Evolutionary conservation across 2,797 vertebrate genomes (phyloP), one percentile per base, ranked within the genome.

Genomic region (Microtus agrestis): DNA sequence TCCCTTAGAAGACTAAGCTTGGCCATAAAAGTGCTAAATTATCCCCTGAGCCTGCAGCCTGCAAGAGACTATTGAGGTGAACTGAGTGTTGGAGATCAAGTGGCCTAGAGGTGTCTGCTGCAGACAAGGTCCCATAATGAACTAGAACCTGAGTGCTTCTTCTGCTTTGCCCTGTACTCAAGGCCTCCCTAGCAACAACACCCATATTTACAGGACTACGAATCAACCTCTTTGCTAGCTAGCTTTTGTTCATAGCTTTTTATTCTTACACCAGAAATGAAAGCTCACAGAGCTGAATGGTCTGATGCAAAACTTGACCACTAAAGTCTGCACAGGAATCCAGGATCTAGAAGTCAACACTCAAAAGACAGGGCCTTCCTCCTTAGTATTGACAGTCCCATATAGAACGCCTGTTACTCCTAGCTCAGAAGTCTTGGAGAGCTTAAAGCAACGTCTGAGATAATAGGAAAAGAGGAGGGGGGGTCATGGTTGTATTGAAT

Each of bases 381-480:
- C 13, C 43, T 71, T 31, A 91, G n/a, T 31, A 67, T 19, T 69
- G 25, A 79, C 29, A 37, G 11, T 43, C 13, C 23, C 40, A 77
- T 29, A 25, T 12, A 27, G 59, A 67, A 46, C 23, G 61, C 61
- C 11, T 46, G 6, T 48, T 73, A n/a, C 48, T 61, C 69, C 93
- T n/a, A 90, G 79, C 59, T 89, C 65, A 61, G 73, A 84, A 84
- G 85, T 84, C 80, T 69, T 61, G 40, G 82, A 93, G 43, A 96
- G 93, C 27, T 11, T 85, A 54, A 79, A 77, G 37, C 31, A 23
- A 63, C 8, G 74, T 34, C 31, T 84, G n/a, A 73, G 92, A 76
- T n/a, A 23, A 73, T 2, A 87, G 14, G 19, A 0, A 23, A 65
- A 80, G 90, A 34, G 48, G 9, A 31, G 59, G 59, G 84, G 84